Conservation (phyloP, 2,113 vertebrate genomes). For the Meleagris gallopavo region DNA sequence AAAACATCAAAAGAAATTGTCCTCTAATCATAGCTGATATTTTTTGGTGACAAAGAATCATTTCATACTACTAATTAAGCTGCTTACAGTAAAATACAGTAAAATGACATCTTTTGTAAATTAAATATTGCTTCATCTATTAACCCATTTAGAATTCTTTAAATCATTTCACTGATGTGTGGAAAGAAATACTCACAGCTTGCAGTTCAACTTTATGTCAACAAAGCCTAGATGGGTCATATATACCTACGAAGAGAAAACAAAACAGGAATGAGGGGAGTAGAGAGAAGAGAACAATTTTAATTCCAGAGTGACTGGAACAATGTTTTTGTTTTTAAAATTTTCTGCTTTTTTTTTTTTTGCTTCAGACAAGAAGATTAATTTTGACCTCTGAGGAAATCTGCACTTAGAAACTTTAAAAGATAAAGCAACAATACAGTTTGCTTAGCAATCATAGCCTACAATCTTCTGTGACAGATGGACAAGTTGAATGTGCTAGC, state of each 20-base stretch:
- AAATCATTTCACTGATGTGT: not conserved
- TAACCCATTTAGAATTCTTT: not conserved
- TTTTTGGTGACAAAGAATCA: not conserved
- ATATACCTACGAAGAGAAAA: not conserved
- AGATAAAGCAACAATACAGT: not conserved
- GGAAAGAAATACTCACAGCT: not conserved
- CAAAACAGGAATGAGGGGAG: not conserved
- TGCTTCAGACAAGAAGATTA: conserved; percentile 5
- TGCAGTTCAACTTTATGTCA: not conserved
- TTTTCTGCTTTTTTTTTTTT: not conserved
- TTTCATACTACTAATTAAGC: not conserved
- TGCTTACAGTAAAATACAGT: not conserved
- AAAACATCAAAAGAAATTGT: not conserved
- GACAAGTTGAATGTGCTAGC: conserved; percentile 35
- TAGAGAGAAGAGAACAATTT: not conserved
- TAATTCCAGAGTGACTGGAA: conserved; percentile 9
- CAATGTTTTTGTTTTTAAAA: conserved; percentile 1
- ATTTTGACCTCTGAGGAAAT: conserved; percentile 29
- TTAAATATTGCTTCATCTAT: not conserved
- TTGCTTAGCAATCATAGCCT: conserved; percentile 29
- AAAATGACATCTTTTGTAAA: not conserved
- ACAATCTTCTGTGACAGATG: conserved; percentile 65
- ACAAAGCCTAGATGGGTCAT: not conserved
- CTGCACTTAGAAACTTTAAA: not conserved
- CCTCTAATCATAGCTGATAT: not conserved